These are phyloP conservation scores for Exocentrus adspersus DNA, from an alignment of 2,888 invertebrate species.

Conservation along the genomic window DNA sequence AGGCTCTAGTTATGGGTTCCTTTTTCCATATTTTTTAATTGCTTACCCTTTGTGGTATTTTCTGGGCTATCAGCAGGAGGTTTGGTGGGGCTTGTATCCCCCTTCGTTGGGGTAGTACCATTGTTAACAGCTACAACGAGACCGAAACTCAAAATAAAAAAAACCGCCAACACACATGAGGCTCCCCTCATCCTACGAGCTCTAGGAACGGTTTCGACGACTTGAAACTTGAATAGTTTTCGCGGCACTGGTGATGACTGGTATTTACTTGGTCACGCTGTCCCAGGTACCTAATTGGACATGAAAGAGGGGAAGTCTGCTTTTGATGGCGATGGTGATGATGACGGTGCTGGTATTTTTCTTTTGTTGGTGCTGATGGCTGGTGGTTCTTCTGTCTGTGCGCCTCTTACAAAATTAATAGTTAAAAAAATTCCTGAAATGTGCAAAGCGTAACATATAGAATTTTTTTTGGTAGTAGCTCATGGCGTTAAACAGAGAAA, in stretches of 20 bases:
- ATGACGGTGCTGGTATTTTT: conserved; percentile 1
- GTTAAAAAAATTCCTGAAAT: too few relatives aligned
- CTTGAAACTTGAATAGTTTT: not conserved
- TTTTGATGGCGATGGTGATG: conserved; percentile 8
- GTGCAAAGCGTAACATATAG: too few relatives aligned
- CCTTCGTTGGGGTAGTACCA: conserved; percentile 8
- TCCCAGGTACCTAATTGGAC: not conserved
- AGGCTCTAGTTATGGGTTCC: too few relatives aligned
- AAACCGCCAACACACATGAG: not conserved
- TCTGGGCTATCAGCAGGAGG: too few relatives aligned
- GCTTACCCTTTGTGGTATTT: not conserved
- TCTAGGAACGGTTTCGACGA: not conserved
- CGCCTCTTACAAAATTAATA: too few relatives aligned
- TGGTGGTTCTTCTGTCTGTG: too few relatives aligned
- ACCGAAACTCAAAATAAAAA: conserved; percentile 18
- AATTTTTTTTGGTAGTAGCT: too few relatives aligned
- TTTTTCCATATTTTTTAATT: too few relatives aligned
- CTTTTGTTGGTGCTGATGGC: not conserved
- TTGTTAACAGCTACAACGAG: not conserved
- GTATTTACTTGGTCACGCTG: not conserved
- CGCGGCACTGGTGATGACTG: conserved; percentile 1
- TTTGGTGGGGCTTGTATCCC: not conserved
- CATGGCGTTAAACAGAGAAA: too few relatives aligned
- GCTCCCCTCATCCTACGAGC: conserved; percentile 12
- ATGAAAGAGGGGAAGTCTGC: not conserved